These are phyloP conservation scores for Lysandra coridon DNA, from an alignment of 2,888 invertebrate genomes.

Conservation along the genomic window DNA sequence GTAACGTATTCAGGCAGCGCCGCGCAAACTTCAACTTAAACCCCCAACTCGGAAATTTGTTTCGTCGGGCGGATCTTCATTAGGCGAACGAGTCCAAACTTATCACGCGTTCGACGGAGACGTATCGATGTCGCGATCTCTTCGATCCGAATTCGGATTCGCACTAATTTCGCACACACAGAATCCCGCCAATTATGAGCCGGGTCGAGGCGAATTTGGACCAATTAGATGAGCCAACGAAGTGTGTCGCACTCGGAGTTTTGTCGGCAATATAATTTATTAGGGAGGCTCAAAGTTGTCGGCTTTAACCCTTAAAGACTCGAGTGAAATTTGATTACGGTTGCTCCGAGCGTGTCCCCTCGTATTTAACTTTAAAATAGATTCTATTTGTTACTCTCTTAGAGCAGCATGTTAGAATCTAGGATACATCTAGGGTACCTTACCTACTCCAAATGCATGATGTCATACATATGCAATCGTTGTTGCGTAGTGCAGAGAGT, in stretches of 20 bases:
- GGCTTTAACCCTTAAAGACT: constrained; percentile 78
- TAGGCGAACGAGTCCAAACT: constrained; percentile 65
- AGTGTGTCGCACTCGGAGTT: constrained; percentile 78
- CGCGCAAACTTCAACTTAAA: constrained; percentile 62
- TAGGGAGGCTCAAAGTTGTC: constrained; percentile 76
- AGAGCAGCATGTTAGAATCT: neutral
- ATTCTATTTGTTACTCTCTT: constrained; percentile 46
- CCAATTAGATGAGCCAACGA: constrained; percentile 80
- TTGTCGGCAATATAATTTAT: constrained; percentile 80
- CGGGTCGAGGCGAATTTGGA: constrained; percentile 74
- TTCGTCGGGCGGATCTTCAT: constrained; percentile 68
- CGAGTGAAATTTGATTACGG: constrained; percentile 78
- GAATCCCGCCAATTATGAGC: constrained; percentile 75
- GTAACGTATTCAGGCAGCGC: constrained; percentile 66
- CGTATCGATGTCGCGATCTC: constrained; percentile 63
- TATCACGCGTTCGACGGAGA: constrained; percentile 70
- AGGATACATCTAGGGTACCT: neutral
- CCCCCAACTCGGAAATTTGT: constrained; percentile 68
- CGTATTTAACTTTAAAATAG: constrained; percentile 69
- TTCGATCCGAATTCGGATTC: constrained; percentile 68
- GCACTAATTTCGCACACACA: constrained; percentile 71
- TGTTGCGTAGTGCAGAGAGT: neutral
- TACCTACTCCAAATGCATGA: neutral
- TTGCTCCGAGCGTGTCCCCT: constrained; percentile 72
- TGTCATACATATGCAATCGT: neutral